Evolutionary conservation across 2,797 vertebrate genomes (phyloP).

Genomic region (Heteromormyrus szaboi): DNA sequence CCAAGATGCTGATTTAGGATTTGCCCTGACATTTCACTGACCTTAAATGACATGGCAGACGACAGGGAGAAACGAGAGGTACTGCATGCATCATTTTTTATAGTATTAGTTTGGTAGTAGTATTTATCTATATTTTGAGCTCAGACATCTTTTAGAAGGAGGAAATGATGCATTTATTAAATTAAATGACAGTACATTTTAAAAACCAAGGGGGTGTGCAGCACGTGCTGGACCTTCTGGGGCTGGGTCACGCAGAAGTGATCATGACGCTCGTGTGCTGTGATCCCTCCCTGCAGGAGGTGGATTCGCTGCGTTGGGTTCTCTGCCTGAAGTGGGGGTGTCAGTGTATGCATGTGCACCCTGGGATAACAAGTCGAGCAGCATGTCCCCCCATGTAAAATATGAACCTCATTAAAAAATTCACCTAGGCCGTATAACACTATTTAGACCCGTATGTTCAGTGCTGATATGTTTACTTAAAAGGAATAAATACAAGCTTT

Average conservation of each 20-base stretch:
- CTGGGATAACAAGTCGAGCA: neutral
- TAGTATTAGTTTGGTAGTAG: neutral
- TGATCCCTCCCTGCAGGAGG: neutral
- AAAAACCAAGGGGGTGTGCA: neutral
- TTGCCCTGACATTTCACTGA: slow-evolving; percentile 35
- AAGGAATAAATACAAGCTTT: neutral
- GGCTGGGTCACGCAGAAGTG: neutral
- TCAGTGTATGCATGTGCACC: neutral
- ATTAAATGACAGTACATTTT: neutral
- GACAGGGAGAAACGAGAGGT: slow-evolving; percentile 10
- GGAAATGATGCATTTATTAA: neutral
- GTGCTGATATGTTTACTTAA: neutral
- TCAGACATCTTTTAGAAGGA: neutral
- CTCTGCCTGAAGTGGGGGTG: neutral
- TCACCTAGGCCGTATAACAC: neutral
- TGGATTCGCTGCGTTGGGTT: neutral
- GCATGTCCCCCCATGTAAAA: neutral
- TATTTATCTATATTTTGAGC: neutral
- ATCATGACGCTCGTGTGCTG: too few relatives aligned
- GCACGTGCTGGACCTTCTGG: neutral
- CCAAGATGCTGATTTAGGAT: slow-evolving; percentile 21
- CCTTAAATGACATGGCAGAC: slow-evolving; percentile 39
- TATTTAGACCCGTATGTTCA: neutral
- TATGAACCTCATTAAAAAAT: neutral
- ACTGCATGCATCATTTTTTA: neutral